Evolutionary conservation across 2,797 vertebrate genomes (phyloP).

Genomic region (Pampus argenteus): DNA sequence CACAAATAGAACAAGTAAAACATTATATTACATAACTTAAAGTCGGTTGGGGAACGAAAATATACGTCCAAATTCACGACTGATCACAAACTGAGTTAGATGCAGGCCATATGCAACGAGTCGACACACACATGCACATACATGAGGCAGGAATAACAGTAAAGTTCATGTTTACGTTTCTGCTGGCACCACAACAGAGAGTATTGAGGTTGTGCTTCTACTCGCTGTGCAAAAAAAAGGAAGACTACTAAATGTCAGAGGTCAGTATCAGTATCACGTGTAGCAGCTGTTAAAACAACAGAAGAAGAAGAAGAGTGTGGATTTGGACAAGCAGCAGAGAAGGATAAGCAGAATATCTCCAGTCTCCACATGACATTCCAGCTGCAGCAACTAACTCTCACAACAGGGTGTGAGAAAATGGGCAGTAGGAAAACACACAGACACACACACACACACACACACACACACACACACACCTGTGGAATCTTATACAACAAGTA

Average conservation of each 20-base stretch:
- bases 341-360: slow-evolving; percentile 32
- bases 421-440: not conserved
- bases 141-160: not conserved
- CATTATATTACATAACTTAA: slow-evolving; percentile 5
- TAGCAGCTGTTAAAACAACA: slow-evolving; percentile 52
- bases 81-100: slow-evolving; percentile 10
- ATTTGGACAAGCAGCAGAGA: not conserved
- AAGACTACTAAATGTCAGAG: slow-evolving; percentile 50
- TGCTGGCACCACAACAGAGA: slow-evolving; percentile 21
- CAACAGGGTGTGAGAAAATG: slow-evolving; percentile 38
- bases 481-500: slow-evolving; percentile 22
- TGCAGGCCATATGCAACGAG: not conserved
- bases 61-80: slow-evolving; percentile 34
- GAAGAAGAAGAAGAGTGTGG: slow-evolving; percentile 2
- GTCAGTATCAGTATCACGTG: slow-evolving; percentile 44
- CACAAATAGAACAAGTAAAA: slow-evolving; percentile 38
- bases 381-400: slow-evolving; percentile 60
- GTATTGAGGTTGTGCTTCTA: slow-evolving; percentile 21
- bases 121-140: slow-evolving; percentile 10
- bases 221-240: slow-evolving; percentile 13
- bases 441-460: slow-evolving; percentile 18
- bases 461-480: slow-evolving; percentile 32
- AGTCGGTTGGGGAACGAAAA: not conserved
- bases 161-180: not conserved
- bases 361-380: slow-evolving; percentile 70